phyloP scores from a whole-genome alignment of 53 echinoderm and acorn worm genomes.

The Hippasteria phrygiana region DNA sequence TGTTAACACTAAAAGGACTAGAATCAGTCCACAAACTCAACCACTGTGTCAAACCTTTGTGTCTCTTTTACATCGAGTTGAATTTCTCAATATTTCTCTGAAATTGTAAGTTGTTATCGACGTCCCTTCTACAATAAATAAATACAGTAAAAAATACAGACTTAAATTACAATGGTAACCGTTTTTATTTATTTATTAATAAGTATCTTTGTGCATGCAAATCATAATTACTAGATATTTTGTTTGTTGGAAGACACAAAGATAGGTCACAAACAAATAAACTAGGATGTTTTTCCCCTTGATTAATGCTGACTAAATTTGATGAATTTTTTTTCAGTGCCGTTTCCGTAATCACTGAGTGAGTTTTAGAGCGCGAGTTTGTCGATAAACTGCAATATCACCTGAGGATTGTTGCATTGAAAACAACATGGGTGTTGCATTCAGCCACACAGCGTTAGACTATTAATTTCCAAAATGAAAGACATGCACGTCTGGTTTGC shows the following conservation, averaged over 20 bases:
- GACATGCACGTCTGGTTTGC: not conserved
- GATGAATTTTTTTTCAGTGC: not conserved
- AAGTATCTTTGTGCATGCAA: conserved; percentile 43
- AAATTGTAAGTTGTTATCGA: conserved; percentile 41
- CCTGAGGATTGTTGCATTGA: no score
- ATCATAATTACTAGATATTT: not conserved
- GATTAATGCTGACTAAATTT: not conserved
- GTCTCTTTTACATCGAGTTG: conserved; percentile 42
- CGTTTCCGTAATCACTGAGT: not conserved
- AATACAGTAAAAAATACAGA: conserved; percentile 46
- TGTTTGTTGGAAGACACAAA: conserved; percentile 46
- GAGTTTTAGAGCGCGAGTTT: not conserved
- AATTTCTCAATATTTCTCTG: conserved; percentile 50
- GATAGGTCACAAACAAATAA: not conserved
- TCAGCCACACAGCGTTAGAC: not conserved
- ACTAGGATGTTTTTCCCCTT: not conserved
- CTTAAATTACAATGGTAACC: conserved; percentile 40
- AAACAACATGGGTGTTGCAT: no score
- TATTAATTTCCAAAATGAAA: not conserved
- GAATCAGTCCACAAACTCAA: conserved; percentile 37
- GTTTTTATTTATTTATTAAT: not conserved
- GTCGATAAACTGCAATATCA: no score
- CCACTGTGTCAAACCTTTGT: not conserved
- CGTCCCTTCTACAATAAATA: conserved; percentile 55
- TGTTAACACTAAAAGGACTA: conserved; percentile 29